Conservation (phyloP, 2,888 invertebrate genomes). For the Autographa pulchrina region DNA sequence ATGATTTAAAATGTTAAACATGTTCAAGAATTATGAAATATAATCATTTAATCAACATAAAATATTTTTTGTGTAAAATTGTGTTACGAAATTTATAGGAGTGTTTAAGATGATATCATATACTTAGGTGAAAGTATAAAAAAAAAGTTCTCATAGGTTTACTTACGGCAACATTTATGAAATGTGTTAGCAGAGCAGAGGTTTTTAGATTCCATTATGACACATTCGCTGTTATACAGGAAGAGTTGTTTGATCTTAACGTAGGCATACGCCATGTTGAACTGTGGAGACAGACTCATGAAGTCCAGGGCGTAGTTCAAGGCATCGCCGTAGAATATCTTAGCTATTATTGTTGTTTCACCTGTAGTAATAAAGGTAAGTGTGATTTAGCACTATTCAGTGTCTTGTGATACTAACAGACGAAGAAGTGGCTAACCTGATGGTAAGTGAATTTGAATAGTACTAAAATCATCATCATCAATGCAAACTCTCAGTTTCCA, state of each 20-base stretch:
- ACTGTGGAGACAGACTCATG: slow-evolving; percentile 80
- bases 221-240: slow-evolving; percentile 81
- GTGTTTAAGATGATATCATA: neutral
- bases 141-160: too few species aligned
- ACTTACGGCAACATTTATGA: slow-evolving; percentile 83
- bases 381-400: neutral
- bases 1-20: neutral
- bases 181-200: slow-evolving; percentile 71
- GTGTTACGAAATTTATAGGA: neutral
- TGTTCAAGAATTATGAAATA: too few species aligned
- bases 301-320: slow-evolving; percentile 67
- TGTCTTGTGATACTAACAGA: too few species aligned
- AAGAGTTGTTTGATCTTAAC: slow-evolving; percentile 79
- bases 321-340: slow-evolving; percentile 75
- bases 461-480: too few species aligned
- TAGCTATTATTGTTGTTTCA: slow-evolving; percentile 79
- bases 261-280: slow-evolving; percentile 80
- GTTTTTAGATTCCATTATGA: slow-evolving; percentile 67
- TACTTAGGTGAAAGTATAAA: too few species aligned
- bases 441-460: too few species aligned
- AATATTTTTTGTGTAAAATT: too few species aligned
- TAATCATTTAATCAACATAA: too few species aligned
- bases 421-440: too few species aligned
- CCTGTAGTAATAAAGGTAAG: slow-evolving; percentile 61
- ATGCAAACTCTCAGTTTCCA: too few species aligned